Conservation (phyloP, 2,888 invertebrate genomes). For the Athripsodes cinereus region DNA sequence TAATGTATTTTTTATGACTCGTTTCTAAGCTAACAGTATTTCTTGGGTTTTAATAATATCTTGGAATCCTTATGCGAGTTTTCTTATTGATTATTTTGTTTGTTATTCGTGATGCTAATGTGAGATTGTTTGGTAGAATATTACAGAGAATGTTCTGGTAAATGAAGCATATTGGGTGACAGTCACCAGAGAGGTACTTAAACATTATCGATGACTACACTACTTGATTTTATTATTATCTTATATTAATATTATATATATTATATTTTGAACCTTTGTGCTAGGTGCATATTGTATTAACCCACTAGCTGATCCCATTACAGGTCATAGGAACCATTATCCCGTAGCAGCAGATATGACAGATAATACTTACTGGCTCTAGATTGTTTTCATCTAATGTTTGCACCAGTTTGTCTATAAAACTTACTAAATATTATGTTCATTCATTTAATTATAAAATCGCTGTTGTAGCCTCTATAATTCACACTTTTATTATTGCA, state of each 20-base stretch:
- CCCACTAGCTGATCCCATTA: conserved; percentile 35
- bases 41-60: too few species aligned
- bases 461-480: too few species aligned
- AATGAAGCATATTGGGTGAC: conserved; percentile 92
- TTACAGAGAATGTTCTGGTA: conserved; percentile 92
- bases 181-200: conserved; percentile 82
- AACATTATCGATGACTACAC: conserved; percentile 16
- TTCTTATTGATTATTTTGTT: too few species aligned
- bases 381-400: not conserved
- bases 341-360: conserved; percentile 29
- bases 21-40: too few species aligned
- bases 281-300: conserved; percentile 49
- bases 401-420: not conserved
- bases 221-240: conserved; percentile 5
- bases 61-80: too few species aligned
- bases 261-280: conserved; percentile 54
- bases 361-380: conserved; percentile 4
- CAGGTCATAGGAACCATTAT: conserved; percentile 24
- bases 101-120: not conserved
- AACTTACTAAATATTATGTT: not conserved
- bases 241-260: conserved; percentile 13
- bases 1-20: too few species aligned
- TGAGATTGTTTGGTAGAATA: conserved; percentile 78
- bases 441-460: too few species aligned
- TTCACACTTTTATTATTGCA: too few species aligned